Evolutionary conservation across 2,888 invertebrate genomes (phyloP).

Genomic region (Leucophora obtusa): DNA sequence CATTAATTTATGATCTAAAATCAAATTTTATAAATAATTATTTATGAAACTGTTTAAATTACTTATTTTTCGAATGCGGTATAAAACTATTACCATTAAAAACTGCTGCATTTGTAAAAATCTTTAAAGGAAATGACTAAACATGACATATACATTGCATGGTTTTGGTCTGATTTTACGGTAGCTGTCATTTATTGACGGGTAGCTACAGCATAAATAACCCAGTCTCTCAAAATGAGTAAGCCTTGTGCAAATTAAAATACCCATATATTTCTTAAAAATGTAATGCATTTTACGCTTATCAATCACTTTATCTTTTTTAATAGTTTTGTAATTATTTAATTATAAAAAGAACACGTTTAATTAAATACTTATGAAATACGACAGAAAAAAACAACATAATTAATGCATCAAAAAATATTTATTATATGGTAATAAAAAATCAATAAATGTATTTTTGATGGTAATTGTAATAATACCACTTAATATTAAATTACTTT

Average conservation of each 20-base stretch:
- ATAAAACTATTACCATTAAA: too few species aligned
- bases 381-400: background rate
- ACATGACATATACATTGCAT: too few species aligned
- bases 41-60: too few species aligned
- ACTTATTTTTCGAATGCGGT: too few species aligned
- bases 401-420: background rate
- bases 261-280: background rate
- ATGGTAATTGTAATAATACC: slow-evolving; percentile 63
- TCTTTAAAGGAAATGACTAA: too few species aligned
- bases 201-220: too few species aligned
- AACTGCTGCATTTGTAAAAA: too few species aligned
- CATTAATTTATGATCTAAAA: too few species aligned
- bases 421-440: slow-evolving; percentile 31
- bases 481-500: slow-evolving; percentile 65
- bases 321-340: background rate
- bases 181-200: too few species aligned
- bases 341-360: background rate
- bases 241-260: background rate
- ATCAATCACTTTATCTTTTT: background rate
- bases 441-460: slow-evolving; percentile 59
- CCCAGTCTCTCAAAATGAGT: too few species aligned
- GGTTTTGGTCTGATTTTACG: too few species aligned
- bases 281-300: background rate
- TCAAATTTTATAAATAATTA: too few species aligned
- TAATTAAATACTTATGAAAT: background rate